A percentile compares a stretch with the other conserved stretches of the same genome.
Conservation (phyloP, 2,113 vertebrate species). For the Zosterops pallidus region DNA sequence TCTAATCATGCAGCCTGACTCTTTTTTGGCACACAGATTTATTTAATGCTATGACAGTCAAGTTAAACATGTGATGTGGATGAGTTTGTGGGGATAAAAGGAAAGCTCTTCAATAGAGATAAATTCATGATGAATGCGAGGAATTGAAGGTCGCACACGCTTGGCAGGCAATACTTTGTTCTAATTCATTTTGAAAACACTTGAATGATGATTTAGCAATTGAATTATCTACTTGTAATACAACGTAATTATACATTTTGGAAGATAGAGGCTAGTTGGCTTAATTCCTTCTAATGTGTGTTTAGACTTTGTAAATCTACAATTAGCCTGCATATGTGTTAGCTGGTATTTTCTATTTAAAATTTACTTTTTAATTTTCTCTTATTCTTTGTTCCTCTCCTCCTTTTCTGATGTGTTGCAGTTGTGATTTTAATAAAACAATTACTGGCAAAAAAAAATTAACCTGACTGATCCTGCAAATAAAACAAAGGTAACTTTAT, state of each 20-base stretch:
- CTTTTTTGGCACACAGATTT: not conserved
- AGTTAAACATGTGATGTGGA: not conserved
- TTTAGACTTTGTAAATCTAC: not conserved
- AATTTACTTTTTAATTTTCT: not conserved
- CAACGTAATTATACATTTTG: not conserved
- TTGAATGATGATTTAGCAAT: not conserved
- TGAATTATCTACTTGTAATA: not conserved
- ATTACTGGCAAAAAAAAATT: not conserved
- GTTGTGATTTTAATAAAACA: not conserved
- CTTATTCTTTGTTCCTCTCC: not conserved
- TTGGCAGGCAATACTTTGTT: not conserved
- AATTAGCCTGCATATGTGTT: not conserved
- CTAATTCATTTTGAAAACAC: conserved; percentile 25
- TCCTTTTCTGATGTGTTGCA: not conserved
- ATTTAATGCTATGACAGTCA: not conserved
- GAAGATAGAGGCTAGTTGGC: not conserved
- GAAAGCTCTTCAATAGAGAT: not conserved
- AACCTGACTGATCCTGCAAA: not conserved
- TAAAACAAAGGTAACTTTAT: not conserved
- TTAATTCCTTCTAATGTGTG: not conserved
- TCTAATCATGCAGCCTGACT: not conserved
- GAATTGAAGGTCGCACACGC: not conserved
- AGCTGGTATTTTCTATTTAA: not conserved
- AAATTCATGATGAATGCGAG: not conserved
- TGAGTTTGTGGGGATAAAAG: not conserved